Evolutionary conservation across 2,888 invertebrate genomes (phyloP).

Genomic region (Pyralis farinalis): DNA sequence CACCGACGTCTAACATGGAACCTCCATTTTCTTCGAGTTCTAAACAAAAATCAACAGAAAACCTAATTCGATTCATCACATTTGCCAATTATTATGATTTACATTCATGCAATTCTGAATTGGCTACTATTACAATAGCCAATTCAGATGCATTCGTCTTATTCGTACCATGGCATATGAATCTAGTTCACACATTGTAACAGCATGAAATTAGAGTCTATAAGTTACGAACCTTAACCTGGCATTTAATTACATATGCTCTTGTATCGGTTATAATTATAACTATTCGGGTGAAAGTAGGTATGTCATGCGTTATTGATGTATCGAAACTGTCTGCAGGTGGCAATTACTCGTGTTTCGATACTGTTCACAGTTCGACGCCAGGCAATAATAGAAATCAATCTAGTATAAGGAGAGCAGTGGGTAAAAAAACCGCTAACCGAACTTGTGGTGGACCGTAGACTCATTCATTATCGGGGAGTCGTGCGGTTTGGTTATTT

Average conservation of each 20-base stretch:
- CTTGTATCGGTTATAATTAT: conserved; percentile 25
- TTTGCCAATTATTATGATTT: neutral
- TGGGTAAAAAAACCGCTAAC: conserved; percentile 66
- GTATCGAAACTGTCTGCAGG: conserved; percentile 32
- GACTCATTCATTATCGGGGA: conserved; percentile 59
- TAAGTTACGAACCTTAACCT: conserved; percentile 13
- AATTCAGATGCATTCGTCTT: no score
- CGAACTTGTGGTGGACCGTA: conserved; percentile 56
- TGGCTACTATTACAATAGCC: no score
- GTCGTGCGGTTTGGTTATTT: conserved; percentile 62
- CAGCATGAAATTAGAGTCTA: neutral
- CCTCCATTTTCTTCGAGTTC: no score
- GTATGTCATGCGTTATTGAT: conserved; percentile 30
- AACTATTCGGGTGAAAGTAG: conserved; percentile 29
- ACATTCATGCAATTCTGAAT: neutral
- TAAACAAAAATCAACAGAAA: no score
- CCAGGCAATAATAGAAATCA: conserved; percentile 64
- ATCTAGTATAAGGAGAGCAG: conserved; percentile 59
- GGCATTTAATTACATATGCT: conserved; percentile 10
- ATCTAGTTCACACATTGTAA: neutral
- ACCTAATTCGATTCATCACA: no score
- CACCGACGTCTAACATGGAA: no score
- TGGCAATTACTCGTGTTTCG: conserved; percentile 55
- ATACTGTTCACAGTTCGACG: conserved; percentile 54
- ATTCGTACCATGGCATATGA: neutral